phyloP scores from a whole-genome alignment of 2,888 invertebrate genomes.

The Amaurobius ferox region DNA sequence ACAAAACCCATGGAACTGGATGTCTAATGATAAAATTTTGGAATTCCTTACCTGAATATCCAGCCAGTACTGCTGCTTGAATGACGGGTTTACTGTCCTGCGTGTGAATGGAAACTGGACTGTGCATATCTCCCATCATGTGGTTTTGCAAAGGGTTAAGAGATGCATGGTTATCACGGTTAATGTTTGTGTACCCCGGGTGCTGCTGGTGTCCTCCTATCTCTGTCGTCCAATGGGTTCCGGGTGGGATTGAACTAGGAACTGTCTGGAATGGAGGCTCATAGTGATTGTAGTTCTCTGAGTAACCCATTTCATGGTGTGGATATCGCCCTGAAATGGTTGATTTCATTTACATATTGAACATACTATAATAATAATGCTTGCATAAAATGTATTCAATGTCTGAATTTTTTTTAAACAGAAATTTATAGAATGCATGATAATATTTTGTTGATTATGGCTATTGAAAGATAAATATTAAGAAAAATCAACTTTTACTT shows the following conservation, averaged over 20 bases:
- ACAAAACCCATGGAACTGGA: no score
- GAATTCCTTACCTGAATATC: slow-evolving; percentile 76
- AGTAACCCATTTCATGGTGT: slow-evolving; percentile 58
- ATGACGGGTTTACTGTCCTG: slow-evolving; percentile 81
- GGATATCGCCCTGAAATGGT: slow-evolving; percentile 53
- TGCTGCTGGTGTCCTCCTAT: slow-evolving; percentile 66
- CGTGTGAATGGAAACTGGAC: slow-evolving; percentile 57
- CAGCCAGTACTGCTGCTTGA: slow-evolving; percentile 82
- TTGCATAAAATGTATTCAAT: no score
- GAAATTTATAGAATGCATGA: no score
- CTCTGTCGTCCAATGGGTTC: slow-evolving; percentile 53
- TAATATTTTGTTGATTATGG: no score
- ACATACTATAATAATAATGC: no score
- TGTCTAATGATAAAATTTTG: no score
- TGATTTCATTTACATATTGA: no score
- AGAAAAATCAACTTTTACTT: no score
- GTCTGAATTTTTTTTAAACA: neutral
- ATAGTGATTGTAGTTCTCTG: slow-evolving; percentile 67
- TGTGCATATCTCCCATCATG: slow-evolving; percentile 38
- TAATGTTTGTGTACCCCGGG: slow-evolving; percentile 53
- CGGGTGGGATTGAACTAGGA: slow-evolving; percentile 80
- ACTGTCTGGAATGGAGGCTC: slow-evolving; percentile 85
- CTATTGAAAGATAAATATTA: no score
- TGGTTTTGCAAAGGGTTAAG: slow-evolving; percentile 60
- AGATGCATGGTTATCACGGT: slow-evolving; percentile 45